Evolutionary conservation across 2,113 vertebrate species (phyloP).

Genomic region (Prietella phreatophila): DNA sequence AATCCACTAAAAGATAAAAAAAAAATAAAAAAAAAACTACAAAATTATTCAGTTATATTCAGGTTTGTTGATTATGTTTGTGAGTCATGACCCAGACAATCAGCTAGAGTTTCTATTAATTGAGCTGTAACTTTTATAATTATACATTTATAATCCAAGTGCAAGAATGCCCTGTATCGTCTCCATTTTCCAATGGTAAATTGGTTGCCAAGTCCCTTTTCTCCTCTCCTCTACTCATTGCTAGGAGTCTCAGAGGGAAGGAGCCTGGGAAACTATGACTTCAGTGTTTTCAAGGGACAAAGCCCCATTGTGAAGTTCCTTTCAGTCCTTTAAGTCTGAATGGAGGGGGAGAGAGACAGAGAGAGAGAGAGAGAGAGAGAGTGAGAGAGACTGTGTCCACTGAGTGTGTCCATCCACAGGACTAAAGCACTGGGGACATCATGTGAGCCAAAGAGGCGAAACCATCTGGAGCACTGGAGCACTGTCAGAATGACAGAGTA

Average conservation of each 20-base stretch:
- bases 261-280: slow-evolving; percentile 79
- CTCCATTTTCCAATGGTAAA: slow-evolving; percentile 58
- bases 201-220: slow-evolving; percentile 49
- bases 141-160: slow-evolving; percentile 30
- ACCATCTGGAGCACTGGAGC: slow-evolving; percentile 41
- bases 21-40: no score
- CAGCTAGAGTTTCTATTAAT: background rate
- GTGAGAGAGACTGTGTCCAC: background rate
- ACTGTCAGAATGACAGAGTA: slow-evolving; percentile 16
- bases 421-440: slow-evolving; percentile 29
- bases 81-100: background rate
- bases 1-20: background rate
- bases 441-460: slow-evolving; percentile 27
- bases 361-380: slow-evolving; percentile 42
- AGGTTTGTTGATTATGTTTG: background rate
- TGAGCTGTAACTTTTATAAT: background rate
- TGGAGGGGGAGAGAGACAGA: slow-evolving; percentile 60
- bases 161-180: slow-evolving; percentile 48
- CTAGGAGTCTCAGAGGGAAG: slow-evolving; percentile 65
- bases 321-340: slow-evolving; percentile 67
- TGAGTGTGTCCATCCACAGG: slow-evolving; percentile 21
- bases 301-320: slow-evolving; percentile 75
- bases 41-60: background rate
- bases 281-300: slow-evolving; percentile 78
- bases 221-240: slow-evolving; percentile 52